Conservation (phyloP, 2,113 vertebrate genomes). For the Pygoscelis adeliae region DNA sequence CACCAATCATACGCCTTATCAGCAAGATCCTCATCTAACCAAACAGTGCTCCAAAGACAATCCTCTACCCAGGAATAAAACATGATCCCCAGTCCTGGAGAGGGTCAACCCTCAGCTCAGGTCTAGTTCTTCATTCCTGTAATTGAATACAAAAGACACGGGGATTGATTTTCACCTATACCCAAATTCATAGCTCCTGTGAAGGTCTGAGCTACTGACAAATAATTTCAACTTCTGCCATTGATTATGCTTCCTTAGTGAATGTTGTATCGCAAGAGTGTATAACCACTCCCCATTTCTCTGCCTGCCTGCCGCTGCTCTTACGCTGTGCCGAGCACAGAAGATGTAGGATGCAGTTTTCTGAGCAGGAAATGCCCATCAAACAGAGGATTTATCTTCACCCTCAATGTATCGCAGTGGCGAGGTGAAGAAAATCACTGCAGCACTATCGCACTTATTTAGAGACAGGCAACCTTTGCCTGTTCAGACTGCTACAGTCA, state of each 20-base stretch:
- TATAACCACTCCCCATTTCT: neutral
- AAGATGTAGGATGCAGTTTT: neutral
- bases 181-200: neutral
- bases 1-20: neutral
- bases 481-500: neutral
- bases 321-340: neutral
- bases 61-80: neutral
- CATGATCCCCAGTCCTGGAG: neutral
- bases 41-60: neutral
- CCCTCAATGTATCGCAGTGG: rapidly evolving
- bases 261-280: neutral
- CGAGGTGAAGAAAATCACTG: neutral
- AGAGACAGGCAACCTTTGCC: neutral
- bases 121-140: neutral
- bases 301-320: neutral
- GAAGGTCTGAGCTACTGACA: neutral
- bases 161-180: neutral
- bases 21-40: neutral
- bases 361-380: neutral
- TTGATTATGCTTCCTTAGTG: neutral
- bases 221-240: neutral
- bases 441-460: neutral
- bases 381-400: neutral
- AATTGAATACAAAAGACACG: neutral
- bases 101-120: neutral